These are phyloP conservation scores for Conus ventricosus DNA, from an alignment of 1,140 invertebrate genomes.

Conservation along the genomic window DNA sequence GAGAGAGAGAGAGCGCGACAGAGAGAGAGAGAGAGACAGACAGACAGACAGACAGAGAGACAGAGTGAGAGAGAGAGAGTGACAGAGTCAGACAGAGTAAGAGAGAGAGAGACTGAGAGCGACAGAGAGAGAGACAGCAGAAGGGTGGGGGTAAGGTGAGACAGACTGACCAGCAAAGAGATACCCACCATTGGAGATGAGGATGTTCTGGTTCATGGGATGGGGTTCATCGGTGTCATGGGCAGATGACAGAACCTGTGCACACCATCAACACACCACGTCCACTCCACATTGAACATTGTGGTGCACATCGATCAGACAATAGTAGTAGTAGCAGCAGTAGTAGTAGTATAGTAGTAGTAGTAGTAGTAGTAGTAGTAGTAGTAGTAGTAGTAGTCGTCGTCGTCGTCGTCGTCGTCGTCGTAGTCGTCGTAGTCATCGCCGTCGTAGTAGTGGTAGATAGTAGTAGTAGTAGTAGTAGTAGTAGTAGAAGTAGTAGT, in stretches of 20 bases:
- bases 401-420: too few relatives aligned
- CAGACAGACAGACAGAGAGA: too few relatives aligned
- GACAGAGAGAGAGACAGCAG: not conserved
- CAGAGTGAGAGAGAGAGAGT: not conserved
- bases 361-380: too few relatives aligned
- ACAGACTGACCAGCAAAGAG: not conserved
- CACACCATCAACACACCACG: not conserved
- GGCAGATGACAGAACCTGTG: conserved; percentile 70
- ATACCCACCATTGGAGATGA: conserved; percentile 72
- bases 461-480: too few relatives aligned
- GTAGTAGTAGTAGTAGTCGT: too few relatives aligned
- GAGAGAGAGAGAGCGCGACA: not conserved
- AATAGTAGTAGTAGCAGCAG: too few relatives aligned
- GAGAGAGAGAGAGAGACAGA: not conserved
- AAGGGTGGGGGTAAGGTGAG: not conserved
- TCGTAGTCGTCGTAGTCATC: too few relatives aligned
- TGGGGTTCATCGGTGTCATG: conserved; percentile 72
- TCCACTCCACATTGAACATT: too few relatives aligned
- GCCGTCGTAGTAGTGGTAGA: too few relatives aligned
- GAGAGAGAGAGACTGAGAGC: not conserved
- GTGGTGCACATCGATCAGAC: too few relatives aligned
- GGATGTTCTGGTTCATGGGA: conserved; percentile 74
- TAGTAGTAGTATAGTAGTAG: too few relatives aligned
- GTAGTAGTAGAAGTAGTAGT: too few relatives aligned
- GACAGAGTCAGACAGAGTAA: not conserved